Base-by-base conservation (phyloP, 2,113 vertebrate species). In the Sigmodon hispidus region DNA sequence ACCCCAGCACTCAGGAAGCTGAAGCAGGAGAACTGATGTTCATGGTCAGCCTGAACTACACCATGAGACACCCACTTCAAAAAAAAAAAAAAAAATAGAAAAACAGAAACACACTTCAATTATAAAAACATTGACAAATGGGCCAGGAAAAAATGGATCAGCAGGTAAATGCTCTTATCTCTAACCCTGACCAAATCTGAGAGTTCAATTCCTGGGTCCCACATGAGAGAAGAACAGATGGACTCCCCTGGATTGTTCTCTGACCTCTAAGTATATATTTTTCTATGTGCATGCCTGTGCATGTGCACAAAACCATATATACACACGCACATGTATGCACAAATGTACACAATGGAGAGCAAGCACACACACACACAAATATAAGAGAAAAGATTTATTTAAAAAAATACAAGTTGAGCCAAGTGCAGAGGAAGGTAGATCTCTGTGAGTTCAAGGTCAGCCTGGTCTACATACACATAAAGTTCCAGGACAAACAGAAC, bases 101-200 rank as follows among this genome's bases (percentile, higher is more conserved):
- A 17, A 11, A n/a, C n/a, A 34, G 34, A 36, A 21, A 87, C 1
- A 69, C 3, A 55, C 31, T 95, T 96, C 59, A 80, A 75, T 72
- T 91, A 91, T 75, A 92, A 88, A 87, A 79, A 55, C 34, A 79
- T 21, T 7, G n/a, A 57, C 34, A 93, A 80, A 61, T 48, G 59
- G 24, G 67, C 31, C 43, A 21, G 10, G 10, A 36, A 59, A 29
- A 48, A 17, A 19, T 29, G 29, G 59, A 40, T 85, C 40, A 61
- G 59, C 8, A 2, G 40, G 3, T 59, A 31, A 84, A 84, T n/a
- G 55, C 4, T 80, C 52, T 8, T n/a, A 34, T 24, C 50, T 40
- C 36, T 3, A 7, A 26, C 36, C 57, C n/a, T 83, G n/a, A 61
- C n/a, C 80, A 61, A 63, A 84, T 29, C 26, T 48, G 29, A 85